A percentile compares a stretch with the other conserved stretches of the same genome.
Conservation (phyloP, 1,140 invertebrate genomes). For the Oedothorax gibbosus region DNA sequence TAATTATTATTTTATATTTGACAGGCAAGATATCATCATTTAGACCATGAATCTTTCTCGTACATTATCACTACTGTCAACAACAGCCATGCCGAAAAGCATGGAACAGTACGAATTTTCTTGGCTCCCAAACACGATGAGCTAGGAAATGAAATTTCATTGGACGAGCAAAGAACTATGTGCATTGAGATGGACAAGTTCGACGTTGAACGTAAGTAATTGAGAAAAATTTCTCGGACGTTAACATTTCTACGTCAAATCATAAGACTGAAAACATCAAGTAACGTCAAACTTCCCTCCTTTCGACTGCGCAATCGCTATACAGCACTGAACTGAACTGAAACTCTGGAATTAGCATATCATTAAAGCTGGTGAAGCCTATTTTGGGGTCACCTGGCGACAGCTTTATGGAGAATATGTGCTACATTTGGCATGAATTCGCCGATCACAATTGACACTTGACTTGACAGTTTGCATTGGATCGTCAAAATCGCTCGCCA, state of each 20-base stretch:
- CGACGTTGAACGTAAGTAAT: conserved; percentile 50
- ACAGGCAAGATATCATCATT: conserved; percentile 63
- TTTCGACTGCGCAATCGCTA: no score
- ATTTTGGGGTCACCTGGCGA: no score
- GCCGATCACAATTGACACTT: no score
- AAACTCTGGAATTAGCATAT: no score
- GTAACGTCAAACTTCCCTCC: background rate
- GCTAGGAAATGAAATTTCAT: conserved; percentile 37
- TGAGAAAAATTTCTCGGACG: no score
- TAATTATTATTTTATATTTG: background rate
- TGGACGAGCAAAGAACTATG: conserved; percentile 63
- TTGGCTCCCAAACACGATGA: conserved; percentile 58
- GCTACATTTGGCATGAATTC: no score
- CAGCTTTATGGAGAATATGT: no score
- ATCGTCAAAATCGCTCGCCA: no score
- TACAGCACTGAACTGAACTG: no score
- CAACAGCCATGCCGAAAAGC: conserved; percentile 68
- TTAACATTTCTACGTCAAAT: no score
- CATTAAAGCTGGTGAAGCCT: no score
- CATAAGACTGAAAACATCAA: background rate
- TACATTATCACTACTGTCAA: conserved; percentile 69
- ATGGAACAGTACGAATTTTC: conserved; percentile 50
- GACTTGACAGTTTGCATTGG: no score
- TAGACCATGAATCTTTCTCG: conserved; percentile 59
- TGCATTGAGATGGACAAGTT: conserved; percentile 60